Conservation (phyloP, 2,888 invertebrate genomes). For the Brachylomia viminalis region DNA sequence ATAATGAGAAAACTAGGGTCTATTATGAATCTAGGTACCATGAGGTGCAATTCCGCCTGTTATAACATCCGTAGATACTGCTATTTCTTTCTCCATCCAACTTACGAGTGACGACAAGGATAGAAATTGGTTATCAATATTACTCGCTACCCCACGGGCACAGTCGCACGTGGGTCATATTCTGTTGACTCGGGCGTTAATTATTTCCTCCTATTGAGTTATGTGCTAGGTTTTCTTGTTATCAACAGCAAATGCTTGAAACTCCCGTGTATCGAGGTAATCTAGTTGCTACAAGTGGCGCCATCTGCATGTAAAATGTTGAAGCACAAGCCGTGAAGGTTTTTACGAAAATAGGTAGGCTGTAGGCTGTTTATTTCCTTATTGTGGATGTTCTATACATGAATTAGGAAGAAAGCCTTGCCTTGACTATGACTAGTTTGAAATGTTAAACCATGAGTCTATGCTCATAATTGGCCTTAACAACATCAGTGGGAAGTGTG, state of each 20-base stretch:
- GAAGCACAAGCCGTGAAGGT: conserved; percentile 28
- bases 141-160: conserved; percentile 18
- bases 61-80: conserved; percentile 24
- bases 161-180: conserved; percentile 6
- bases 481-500: not conserved
- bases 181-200: conserved; percentile 4
- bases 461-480: too few species aligned
- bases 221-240: not conserved
- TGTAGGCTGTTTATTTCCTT: not conserved
- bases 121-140: conserved; percentile 35
- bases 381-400: not conserved
- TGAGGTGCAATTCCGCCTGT: conserved; percentile 50
- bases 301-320: conserved; percentile 34
- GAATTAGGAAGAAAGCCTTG: not conserved
- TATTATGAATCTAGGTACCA: conserved; percentile 39
- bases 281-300: conserved; percentile 37
- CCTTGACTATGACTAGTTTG: not conserved
- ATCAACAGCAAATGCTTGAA: not conserved
- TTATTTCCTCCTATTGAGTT: not conserved
- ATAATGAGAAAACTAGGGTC: conserved; percentile 5
- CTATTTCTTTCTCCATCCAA: conserved; percentile 49
- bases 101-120: conserved; percentile 47
- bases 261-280: not conserved
- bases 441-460: too few species aligned
- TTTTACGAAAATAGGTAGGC: conserved; percentile 10